A percentile compares a stretch with the other conserved stretches of the same genome.
These are phyloP conservation scores for Dicentrarchus labrax DNA, from an alignment of 2,113 vertebrate genomes.

Conservation along the genomic window DNA sequence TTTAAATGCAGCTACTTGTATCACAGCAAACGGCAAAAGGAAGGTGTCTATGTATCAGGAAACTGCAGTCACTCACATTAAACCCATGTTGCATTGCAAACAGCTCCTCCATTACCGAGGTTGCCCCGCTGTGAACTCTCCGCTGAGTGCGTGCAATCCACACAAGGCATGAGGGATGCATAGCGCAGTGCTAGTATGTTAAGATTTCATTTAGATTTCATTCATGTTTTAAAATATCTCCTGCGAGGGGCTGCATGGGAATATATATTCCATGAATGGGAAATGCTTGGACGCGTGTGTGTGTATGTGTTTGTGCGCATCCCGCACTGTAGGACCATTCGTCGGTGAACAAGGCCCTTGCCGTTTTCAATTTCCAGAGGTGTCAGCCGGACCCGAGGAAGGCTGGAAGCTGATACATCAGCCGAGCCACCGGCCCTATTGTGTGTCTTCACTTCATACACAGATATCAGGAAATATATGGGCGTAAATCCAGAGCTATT, in stretches of 20 bases:
- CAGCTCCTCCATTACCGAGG: constrained; percentile 62
- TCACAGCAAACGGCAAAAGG: constrained; percentile 29
- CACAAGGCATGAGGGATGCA: constrained; percentile 52
- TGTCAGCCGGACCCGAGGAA: constrained; percentile 75
- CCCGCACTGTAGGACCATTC: constrained; percentile 56
- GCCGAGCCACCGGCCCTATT: constrained; percentile 58
- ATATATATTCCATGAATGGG: constrained; percentile 80
- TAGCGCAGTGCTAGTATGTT: constrained; percentile 52
- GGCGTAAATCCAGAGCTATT: constrained; percentile 61
- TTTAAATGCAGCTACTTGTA: constrained; percentile 16
- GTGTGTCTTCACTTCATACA: constrained; percentile 72
- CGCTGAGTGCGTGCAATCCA: constrained; percentile 46
- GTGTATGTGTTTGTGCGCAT: constrained; percentile 55
- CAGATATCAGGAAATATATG: constrained; percentile 69
- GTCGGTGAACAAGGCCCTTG: constrained; percentile 72
- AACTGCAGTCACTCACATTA: constrained; percentile 47
- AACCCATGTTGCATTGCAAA: constrained; percentile 62
- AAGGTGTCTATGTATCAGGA: constrained; percentile 27
- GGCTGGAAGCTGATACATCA: constrained; percentile 74
- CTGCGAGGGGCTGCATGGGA: constrained; percentile 45
- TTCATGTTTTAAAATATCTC: constrained; percentile 82
- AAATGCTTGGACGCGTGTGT: constrained; percentile 53
- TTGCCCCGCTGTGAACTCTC: constrained; percentile 56
- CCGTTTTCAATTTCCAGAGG: constrained; percentile 82
- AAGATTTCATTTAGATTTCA: constrained; percentile 86